These are phyloP conservation scores for Porites rus DNA, from an alignment of 92 coral and sea anemone genomes.

Conservation along the genomic window DNA sequence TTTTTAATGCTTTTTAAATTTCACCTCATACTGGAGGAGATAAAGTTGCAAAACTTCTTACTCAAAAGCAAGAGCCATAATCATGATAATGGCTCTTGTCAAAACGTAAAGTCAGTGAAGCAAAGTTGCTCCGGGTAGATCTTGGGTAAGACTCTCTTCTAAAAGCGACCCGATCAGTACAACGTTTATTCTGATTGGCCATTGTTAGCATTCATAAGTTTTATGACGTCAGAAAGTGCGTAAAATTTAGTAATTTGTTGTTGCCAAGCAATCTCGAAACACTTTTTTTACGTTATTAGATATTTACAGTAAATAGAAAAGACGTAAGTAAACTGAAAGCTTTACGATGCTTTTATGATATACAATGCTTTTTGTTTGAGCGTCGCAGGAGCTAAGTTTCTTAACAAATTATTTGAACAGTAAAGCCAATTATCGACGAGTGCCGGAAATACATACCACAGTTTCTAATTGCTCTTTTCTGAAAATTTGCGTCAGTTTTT, in stretches of 20 bases:
- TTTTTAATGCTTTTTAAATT: no score
- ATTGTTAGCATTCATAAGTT: no score
- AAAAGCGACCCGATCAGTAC: no score
- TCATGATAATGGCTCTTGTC: no score
- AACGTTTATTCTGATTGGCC: no score
- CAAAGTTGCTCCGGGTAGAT: no score
- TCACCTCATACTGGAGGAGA: no score
- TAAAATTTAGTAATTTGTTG: background rate
- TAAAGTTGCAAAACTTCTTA: no score
- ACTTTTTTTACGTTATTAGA: background rate
- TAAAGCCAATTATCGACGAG: conserved; percentile 1
- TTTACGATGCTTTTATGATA: conserved; percentile 8
- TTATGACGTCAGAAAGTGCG: no score
- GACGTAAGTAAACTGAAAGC: background rate
- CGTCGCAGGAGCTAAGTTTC: background rate
- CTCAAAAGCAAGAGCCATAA: no score
- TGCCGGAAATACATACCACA: conserved; percentile 6
- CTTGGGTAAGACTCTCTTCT: no score
- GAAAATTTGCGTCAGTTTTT: background rate
- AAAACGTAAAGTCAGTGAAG: no score
- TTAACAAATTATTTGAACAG: conserved; percentile 11
- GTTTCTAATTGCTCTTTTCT: conserved; percentile 4
- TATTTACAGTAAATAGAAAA: background rate
- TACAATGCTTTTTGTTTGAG: background rate
- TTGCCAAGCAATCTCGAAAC: background rate